Percentiles rank a stretch among this genome's conserved stretches.
Conservation (phyloP, 2,797 vertebrate genomes). For the Eulemur mongoz region DNA sequence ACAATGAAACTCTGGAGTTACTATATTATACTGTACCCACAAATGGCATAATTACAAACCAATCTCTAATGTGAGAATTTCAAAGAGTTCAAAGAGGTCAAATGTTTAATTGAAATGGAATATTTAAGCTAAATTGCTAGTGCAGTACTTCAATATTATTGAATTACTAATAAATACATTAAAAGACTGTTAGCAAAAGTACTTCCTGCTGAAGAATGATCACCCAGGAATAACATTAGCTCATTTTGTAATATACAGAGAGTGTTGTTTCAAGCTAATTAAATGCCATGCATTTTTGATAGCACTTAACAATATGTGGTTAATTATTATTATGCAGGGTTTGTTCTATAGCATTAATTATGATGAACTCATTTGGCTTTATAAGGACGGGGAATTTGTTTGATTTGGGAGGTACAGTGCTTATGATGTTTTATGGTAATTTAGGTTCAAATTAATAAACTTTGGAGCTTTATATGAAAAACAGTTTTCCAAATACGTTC, state of each 20-base stretch:
- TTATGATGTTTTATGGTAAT: not conserved
- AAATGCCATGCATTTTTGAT: conserved; percentile 75
- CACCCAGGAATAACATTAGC: conserved; percentile 53
- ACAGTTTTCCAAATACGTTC: not conserved
- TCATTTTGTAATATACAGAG: conserved; percentile 56
- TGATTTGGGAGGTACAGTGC: conserved; percentile 27
- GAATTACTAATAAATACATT: conserved; percentile 74
- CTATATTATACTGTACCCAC: conserved; percentile 52
- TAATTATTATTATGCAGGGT: conserved; percentile 78
- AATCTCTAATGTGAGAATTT: conserved; percentile 52
- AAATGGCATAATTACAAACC: not conserved
- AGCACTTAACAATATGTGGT: conserved; percentile 77
- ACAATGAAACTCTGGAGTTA: not conserved
- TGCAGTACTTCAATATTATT: conserved; percentile 63
- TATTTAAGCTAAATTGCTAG: conserved; percentile 73
- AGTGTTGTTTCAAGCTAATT: conserved; percentile 75
- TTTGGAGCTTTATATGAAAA: conserved; percentile 6
- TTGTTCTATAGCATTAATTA: conserved; percentile 77
- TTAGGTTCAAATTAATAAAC: conserved; percentile 31
- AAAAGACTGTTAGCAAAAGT: conserved; percentile 75
- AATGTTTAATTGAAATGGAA: conserved; percentile 72
- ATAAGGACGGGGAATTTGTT: conserved; percentile 13
- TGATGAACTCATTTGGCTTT: conserved; percentile 73
- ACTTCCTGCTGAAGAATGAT: conserved; percentile 69
- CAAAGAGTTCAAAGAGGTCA: conserved; percentile 59